phyloP scores from a whole-genome alignment of 2,113 vertebrate genomes.

The Stictonetta naevosa region DNA sequence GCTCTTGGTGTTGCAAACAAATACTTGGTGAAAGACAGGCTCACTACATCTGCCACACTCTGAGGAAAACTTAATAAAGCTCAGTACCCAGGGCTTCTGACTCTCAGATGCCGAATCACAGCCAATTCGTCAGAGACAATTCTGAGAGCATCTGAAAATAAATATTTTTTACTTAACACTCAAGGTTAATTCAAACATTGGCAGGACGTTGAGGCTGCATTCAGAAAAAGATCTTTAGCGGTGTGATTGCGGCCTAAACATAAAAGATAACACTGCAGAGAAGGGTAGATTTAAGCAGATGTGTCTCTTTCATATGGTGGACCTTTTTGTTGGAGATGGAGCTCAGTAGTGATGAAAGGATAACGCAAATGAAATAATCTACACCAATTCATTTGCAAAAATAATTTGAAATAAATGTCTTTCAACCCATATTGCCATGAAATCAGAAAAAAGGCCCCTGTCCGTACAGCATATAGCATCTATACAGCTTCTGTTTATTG shows the following conservation, averaged over 20 bases:
- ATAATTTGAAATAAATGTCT: neutral
- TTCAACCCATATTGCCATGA: neutral
- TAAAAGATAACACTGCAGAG: neutral
- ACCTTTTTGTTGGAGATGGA: neutral
- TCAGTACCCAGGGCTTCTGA: neutral
- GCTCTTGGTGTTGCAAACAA: neutral
- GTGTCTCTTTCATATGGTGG: neutral
- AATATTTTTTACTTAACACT: constrained; percentile 10
- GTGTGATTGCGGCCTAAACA: neutral
- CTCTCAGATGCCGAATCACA: constrained; percentile 11
- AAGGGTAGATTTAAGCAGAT: neutral
- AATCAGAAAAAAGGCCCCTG: neutral
- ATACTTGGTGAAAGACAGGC: neutral
- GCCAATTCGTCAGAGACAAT: neutral
- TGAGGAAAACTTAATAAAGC: neutral
- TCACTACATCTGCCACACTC: neutral
- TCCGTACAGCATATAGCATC: neutral
- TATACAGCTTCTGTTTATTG: neutral
- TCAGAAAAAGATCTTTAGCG: neutral
- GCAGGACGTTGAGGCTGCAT: neutral
- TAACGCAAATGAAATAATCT: neutral
- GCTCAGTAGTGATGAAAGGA: neutral
- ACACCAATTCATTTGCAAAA: neutral
- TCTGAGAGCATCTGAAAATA: neutral
- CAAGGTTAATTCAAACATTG: neutral